Percentiles rank a stretch among this genome's conserved stretches.
Evolutionary conservation across 2,113 vertebrate genomes (phyloP).

Genomic region (Stigmatopora argus): DNA sequence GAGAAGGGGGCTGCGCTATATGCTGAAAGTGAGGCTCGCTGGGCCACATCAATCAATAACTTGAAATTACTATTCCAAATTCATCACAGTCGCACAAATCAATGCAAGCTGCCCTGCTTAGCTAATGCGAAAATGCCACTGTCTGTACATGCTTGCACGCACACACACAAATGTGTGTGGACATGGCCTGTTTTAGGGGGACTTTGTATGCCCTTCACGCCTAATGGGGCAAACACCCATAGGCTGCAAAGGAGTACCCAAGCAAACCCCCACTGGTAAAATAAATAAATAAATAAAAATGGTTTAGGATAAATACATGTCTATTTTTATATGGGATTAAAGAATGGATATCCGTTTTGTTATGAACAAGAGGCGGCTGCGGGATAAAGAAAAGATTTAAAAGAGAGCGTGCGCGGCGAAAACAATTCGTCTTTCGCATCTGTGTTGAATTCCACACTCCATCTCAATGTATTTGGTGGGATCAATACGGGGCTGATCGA

Average conservation of each 20-base stretch:
- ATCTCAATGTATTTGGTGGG: conserved; percentile 79
- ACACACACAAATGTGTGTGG: conserved; percentile 16
- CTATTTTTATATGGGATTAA: background rate
- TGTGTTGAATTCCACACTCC: conserved; percentile 77
- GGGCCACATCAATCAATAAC: conserved; percentile 82
- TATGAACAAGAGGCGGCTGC: conserved; percentile 22
- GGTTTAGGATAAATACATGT: background rate
- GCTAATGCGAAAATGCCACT: conserved; percentile 81
- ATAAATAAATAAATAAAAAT: background rate
- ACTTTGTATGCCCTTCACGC: conserved; percentile 54
- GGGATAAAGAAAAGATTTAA: conserved; percentile 44
- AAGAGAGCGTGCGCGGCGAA: conserved; percentile 72
- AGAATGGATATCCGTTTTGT: background rate
- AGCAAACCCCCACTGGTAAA: no score
- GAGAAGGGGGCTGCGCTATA: conserved; percentile 37
- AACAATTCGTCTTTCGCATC: conserved; percentile 75
- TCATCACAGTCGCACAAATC: conserved; percentile 84
- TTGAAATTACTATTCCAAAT: conserved; percentile 90
- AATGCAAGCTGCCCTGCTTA: conserved; percentile 76
- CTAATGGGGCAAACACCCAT: conserved; percentile 36
- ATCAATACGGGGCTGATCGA: conserved; percentile 75
- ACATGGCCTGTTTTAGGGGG: conserved; percentile 25
- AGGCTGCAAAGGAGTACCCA: conserved; percentile 24
- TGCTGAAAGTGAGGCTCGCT: conserved; percentile 68
- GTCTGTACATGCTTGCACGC: conserved; percentile 43